phyloP scores from a whole-genome alignment of 1,140 invertebrate species.

The Lerema accius region DNA sequence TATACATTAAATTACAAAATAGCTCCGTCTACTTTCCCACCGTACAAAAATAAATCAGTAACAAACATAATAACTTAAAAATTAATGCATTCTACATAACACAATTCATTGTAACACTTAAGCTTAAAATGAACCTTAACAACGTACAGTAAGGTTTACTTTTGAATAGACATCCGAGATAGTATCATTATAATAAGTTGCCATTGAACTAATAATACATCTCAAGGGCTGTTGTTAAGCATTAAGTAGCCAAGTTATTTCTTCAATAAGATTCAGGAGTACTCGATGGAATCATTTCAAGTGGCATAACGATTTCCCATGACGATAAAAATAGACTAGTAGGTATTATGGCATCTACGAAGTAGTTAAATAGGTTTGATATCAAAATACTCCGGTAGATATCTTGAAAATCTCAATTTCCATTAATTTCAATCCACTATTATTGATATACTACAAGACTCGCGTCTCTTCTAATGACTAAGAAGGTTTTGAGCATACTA shows the following conservation, averaged over 20 bases:
- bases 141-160: conserved; percentile 22
- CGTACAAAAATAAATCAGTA: conserved; percentile 62
- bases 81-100: conserved; percentile 44
- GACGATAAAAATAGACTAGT: conserved; percentile 48
- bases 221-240: conserved; percentile 50
- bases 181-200: conserved; percentile 40
- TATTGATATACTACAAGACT: no score
- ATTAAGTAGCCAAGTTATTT: conserved; percentile 55
- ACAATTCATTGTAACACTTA: conserved; percentile 29
- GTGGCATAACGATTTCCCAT: conserved; percentile 58
- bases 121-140: conserved; percentile 15
- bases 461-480: no score
- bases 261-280: conserved; percentile 55
- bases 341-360: no score
- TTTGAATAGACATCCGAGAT: conserved; percentile 14
- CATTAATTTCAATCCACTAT: no score
- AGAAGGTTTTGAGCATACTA: no score
- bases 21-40: conserved; percentile 52
- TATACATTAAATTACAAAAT: no score
- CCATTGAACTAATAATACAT: conserved; percentile 47
- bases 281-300: conserved; percentile 50
- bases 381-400: no score
- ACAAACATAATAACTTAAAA: conserved; percentile 44
- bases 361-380: no score
- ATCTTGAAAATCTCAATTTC: no score